Base-by-base conservation (phyloP, 2,113 vertebrate species). In the Saimiri boliviensis region DNA sequence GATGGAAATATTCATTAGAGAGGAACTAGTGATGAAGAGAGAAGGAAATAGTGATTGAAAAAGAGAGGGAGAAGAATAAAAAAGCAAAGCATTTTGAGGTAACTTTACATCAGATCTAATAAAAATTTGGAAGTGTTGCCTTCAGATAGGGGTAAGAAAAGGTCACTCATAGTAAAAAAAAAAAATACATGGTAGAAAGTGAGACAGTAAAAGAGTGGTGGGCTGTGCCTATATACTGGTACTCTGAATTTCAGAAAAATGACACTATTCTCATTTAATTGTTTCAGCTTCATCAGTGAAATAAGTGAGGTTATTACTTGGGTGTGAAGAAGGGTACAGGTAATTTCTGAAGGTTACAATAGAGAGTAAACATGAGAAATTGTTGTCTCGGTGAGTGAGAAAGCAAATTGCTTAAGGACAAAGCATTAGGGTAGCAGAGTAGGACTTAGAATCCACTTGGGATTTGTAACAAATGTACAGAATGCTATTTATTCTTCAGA, bases 351-450 rank as follows among this genome's bases (percentile, higher is more conserved):
- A 74, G n/a, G 45, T 68, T 66, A 32, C 17, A 42, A 4, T 5
- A 45, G 23, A 60, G 14, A 21, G 17, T 17, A 37, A 11, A 74
- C 63, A 11, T 7, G 12, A 40, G 52, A 17, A 56, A 45, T 70
- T 42, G 14, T 21, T 25, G 8, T 40, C 49, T 68, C 54, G 30
- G 10, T 60, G 52, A 86, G 23, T 8, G 17, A 80, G 17, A 42
- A 84, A 70, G 32, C 8, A 37, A 35, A 54, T n/a, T 68, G 27
- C 35, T 8, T 63, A 35, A 45, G 16, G 60, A 9, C 56, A 37
- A 40, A 10, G 10, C 27, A n/a, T 4, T 8, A 21, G 76, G 11
- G 7, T 5, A 11, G 10, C 3, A 49, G 1, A 21, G 11, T 5
- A 37, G 56, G 49, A 32, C 14, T 13, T 6, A 21, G 3, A 52